Evolutionary conservation across 2,797 vertebrate genomes (phyloP), one percentile per base, ranked within the genome.

Genomic region (Zalophus californianus): DNA sequence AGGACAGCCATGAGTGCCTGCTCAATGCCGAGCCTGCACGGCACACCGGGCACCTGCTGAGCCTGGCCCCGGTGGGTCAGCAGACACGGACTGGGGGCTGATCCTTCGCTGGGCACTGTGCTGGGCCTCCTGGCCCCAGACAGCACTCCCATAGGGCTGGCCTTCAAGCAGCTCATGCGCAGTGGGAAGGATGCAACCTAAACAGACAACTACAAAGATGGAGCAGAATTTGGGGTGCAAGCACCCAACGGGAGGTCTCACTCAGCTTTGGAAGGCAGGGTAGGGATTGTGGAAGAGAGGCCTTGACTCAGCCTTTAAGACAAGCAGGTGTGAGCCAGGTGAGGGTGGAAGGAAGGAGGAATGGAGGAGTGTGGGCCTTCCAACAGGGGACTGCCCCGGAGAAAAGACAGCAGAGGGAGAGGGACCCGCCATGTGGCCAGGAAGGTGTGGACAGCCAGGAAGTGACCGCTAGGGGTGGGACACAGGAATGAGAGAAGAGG

Each of bases 291-390:
- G 27, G 18, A 48, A 1, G 10, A 86, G 58, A 79, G 54, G 50
- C 29, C 48, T 2, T 4, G 10, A n/a, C 48, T 4, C 44, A 38
- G 68, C 29, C 70, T 82, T 79, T 5, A 21, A 68, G 25, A 52
- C 23, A 23, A 82, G 54, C 11, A 11, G 48, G 20, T 1, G 0
- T 5, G 52, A 58, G 44, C 41, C 35, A 48, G 68, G 44, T 9
- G 16, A 48, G n/a, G 13, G 15, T 1, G 29, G 20, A 60, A 29
- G 16, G 23, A 7, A 25, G 27, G 38, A 35, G 10, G 66, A 38
- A n/a, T 0, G 2, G 21, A 35, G 44, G 32, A 3, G 2, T 4
- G 0, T 29, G 21, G 78, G 29, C 25, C 27, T 20, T 52, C 32
- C 83, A 58, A 62, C 50, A 72, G 38, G 60, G 38, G 66, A 18